A percentile compares a stretch with the other conserved stretches of the same genome.
phyloP scores from a whole-genome alignment of 2,888 invertebrate genomes.

The Thyatira batis region DNA sequence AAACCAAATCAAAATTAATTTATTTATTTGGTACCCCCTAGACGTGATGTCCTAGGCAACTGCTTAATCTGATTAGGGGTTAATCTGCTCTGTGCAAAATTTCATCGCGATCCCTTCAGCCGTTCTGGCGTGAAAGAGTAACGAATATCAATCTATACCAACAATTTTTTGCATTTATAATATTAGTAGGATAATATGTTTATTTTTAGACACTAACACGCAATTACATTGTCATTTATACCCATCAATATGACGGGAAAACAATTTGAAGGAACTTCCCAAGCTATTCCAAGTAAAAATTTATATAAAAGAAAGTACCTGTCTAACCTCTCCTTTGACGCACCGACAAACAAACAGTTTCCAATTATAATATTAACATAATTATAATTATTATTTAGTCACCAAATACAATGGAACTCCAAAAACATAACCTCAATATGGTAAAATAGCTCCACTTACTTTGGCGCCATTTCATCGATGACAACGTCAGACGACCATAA shows the following conservation, averaged over 20 bases:
- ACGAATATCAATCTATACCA: no score
- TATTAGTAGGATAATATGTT: no score
- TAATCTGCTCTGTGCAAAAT: no score
- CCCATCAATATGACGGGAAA: constrained; percentile 34
- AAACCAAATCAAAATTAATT: no score
- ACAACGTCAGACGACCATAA: constrained; percentile 11
- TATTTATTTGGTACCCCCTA: no score
- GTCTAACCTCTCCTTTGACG: constrained; percentile 37
- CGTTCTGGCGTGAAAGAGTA: no score
- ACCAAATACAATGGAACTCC: constrained; percentile 26
- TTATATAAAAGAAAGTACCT: constrained; percentile 17
- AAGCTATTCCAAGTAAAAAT: constrained; percentile 30
- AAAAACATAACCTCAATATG: constrained; percentile 11
- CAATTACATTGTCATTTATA: constrained; percentile 13
- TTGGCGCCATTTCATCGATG: neutral
- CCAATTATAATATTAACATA: constrained; percentile 50
- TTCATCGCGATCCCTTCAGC: no score
- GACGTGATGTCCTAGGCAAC: no score
- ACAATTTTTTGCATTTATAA: no score
- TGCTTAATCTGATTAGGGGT: no score
- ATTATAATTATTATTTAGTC: constrained; percentile 26
- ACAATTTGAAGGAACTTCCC: constrained; percentile 19
- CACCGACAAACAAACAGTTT: constrained; percentile 36
- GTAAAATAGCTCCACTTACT: constrained; percentile 7
- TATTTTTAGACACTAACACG: no score